Evolutionary conservation across 2,888 invertebrate species (phyloP), one percentile per base, ranked within the genome.

Genomic region (Chrysolina oricalcia): DNA sequence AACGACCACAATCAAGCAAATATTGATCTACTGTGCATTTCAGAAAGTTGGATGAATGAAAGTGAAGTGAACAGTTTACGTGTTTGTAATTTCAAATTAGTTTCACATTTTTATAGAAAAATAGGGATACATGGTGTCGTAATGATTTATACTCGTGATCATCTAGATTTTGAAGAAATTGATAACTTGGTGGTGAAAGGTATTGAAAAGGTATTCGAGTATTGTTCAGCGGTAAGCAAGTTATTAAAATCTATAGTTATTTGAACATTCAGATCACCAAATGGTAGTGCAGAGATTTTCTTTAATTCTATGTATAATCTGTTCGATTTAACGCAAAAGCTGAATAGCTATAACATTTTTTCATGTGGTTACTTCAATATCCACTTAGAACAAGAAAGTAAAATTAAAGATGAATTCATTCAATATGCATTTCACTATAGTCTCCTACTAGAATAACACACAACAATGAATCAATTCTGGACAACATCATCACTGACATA

Each of bases 1-100:
- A 21, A 62, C 23, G 59, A 62, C 21, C 59, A 23, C 23, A 62
- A 62, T 21, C 59, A 62, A 6, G 23, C 21, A 62, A 62, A 62
- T 23, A 62, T 62, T 62, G 59, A 62, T 19, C 5, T 63, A 35
- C 17, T 63, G 63, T 63, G 63, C 63, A 63, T 63, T 63, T 15
- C 63, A 35, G 63, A 63, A 63, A 63, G 63, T 35, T 63, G 63
- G 35, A 35, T 35, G 40, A 40, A 40, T 63, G 63, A 63, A 35
- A 63, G 17, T 40, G 63, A 63, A 63, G 63, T 63, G 63, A 43
- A 43, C n/a, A 63, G 63, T 63, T 63, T n/a, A 35, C 35, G 63
- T n/a, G 8, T 63, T 4, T 35, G 27, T 35, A 15, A 63, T 63
- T 63, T 63, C 8, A 63, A 63, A 35, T 35, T 63, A n/a, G 50